Evolutionary conservation across 2,888 invertebrate species (phyloP).

Genomic region (Athetis lepigone): DNA sequence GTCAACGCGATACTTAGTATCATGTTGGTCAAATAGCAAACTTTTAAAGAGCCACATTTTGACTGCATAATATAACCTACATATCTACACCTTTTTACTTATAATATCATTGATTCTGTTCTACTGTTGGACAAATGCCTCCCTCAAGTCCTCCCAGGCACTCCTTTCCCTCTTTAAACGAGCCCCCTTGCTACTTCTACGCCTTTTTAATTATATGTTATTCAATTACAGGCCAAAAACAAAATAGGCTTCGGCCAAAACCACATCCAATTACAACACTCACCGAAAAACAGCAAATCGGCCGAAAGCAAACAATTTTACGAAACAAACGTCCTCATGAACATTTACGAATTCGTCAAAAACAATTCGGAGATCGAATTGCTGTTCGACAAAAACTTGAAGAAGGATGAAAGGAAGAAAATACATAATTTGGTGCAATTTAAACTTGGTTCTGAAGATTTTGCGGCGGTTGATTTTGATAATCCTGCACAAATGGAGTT

Average conservation of each 20-base stretch:
- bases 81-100: no score
- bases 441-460: constrained; percentile 49
- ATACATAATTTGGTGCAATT: constrained; percentile 67
- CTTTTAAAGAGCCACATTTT: no score
- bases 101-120: no score
- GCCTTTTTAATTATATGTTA: no score
- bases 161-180: no score
- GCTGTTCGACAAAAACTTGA: constrained; percentile 68
- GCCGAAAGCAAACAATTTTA: constrained; percentile 53
- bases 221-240: constrained; percentile 60
- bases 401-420: constrained; percentile 65
- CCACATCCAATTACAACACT: background rate
- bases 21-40: no score
- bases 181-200: no score
- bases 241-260: constrained; percentile 66
- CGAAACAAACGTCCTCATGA: constrained; percentile 66
- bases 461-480: constrained; percentile 42
- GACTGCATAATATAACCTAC: no score
- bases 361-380: constrained; percentile 72
- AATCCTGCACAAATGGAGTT: constrained; percentile 60
- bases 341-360: constrained; percentile 75
- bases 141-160: no score
- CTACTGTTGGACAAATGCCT: no score
- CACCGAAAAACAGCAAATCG: constrained; percentile 23
- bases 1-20: no score